phyloP scores from a whole-genome alignment of 37 sponge, comb jelly and placozoan genomes.

The Haliclona indistincta region DNA sequence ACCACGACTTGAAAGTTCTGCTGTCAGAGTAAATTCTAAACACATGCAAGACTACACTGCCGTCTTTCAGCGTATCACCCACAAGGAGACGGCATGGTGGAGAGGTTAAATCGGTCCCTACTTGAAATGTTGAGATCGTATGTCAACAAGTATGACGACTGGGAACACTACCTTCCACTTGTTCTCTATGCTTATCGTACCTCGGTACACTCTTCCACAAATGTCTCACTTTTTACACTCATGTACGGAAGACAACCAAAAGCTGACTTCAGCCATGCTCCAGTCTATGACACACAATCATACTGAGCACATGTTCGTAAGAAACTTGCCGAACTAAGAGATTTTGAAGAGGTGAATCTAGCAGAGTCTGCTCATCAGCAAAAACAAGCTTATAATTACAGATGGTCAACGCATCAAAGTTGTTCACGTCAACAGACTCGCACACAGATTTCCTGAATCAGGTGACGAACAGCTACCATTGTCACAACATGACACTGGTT shows the following conservation, averaged over 20 bases:
- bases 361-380: slow-evolving; percentile 17
- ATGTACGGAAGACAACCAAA: slow-evolving; percentile 59
- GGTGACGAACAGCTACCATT: too few species aligned
- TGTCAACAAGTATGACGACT: slow-evolving; percentile 8
- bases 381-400: slow-evolving; percentile 28
- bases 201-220: slow-evolving; percentile 44
- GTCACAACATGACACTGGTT: too few species aligned
- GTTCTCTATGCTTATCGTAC: slow-evolving; percentile 40
- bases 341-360: slow-evolving; percentile 51
- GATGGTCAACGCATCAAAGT: slow-evolving; percentile 28
- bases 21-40: too few species aligned
- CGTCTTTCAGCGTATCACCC: slow-evolving; percentile 63
- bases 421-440: slow-evolving; percentile 36
- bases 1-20: too few species aligned
- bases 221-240: slow-evolving; percentile 50
- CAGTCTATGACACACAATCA: slow-evolving; percentile 29
- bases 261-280: background rate
- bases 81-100: slow-evolving; percentile 60
- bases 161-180: slow-evolving; percentile 46
- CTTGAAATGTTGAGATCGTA: slow-evolving; percentile 45
- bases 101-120: slow-evolving; percentile 47
- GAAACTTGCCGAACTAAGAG: slow-evolving; percentile 39
- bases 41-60: too few species aligned
- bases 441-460: too few species aligned
- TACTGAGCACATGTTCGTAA: slow-evolving; percentile 7